A percentile compares a stretch with the other conserved stretches of the same genome.
Conservation (phyloP, 2,113 vertebrate species). For the Eulemur rufifrons region DNA sequence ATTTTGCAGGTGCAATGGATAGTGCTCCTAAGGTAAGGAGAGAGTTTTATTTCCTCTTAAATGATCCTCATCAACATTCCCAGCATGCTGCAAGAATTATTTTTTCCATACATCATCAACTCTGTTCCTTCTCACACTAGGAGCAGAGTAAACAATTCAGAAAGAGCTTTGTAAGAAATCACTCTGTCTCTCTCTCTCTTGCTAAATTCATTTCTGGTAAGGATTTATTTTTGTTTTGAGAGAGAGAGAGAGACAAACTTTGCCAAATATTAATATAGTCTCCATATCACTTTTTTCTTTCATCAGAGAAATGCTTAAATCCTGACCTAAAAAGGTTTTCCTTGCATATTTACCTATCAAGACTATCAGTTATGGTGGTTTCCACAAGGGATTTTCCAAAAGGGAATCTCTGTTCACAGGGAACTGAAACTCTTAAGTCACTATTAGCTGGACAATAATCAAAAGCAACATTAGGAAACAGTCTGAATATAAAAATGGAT, state of each 20-base stretch:
- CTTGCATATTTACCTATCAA: not conserved
- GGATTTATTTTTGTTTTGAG: conserved; percentile 24
- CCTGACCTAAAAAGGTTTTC: not conserved
- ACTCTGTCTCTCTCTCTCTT: not conserved
- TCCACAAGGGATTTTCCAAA: conserved; percentile 68
- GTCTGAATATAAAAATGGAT: conserved; percentile 26
- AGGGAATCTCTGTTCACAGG: conserved; percentile 31
- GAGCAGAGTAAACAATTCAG: conserved; percentile 39
- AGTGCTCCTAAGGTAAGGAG: not conserved
- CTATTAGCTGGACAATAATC: conserved; percentile 34
- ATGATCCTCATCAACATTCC: not conserved
- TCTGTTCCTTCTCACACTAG: not conserved
- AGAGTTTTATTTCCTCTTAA: not conserved
- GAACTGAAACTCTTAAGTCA: conserved; percentile 67
- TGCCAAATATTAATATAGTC: not conserved
- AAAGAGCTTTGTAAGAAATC: conserved; percentile 21
- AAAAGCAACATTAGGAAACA: conserved; percentile 59
- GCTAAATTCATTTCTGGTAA: not conserved
- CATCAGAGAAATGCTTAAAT: not conserved
- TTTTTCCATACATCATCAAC: not conserved
- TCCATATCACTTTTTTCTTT: not conserved
- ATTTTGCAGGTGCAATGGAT: not conserved
- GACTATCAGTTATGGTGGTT: conserved; percentile 11
- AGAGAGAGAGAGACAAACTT: not conserved
- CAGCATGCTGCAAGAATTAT: not conserved